phyloP scores from a whole-genome alignment of 2,888 invertebrate species.

The Agrotis ipsilon region DNA sequence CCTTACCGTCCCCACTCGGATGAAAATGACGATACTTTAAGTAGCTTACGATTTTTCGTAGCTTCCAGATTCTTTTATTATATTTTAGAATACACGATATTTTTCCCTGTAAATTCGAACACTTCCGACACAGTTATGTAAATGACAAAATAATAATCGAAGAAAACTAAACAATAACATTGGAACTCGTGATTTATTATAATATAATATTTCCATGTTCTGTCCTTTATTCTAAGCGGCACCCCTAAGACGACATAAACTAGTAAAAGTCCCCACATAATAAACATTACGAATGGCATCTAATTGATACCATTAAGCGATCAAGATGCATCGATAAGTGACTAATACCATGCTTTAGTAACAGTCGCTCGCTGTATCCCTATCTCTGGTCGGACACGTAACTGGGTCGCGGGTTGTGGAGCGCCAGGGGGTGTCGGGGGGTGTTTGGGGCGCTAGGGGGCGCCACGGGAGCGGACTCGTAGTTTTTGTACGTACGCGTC shows the following conservation, averaged over 20 bases:
- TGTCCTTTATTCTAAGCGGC: not conserved
- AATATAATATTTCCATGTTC: not conserved
- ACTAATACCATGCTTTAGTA: constrained; percentile 56
- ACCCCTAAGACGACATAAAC: constrained; percentile 11
- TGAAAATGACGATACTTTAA: constrained; percentile 11
- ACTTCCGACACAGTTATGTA: not conserved
- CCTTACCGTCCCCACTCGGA: not conserved
- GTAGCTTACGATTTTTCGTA: not conserved
- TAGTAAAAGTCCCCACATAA: constrained; percentile 43
- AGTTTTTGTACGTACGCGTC: constrained; percentile 85
- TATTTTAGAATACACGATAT: too few species aligned
- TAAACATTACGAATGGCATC: constrained; percentile 44
- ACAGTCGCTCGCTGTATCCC: constrained; percentile 61
- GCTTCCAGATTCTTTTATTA: not conserved
- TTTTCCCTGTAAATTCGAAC: not conserved
- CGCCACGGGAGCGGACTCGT: constrained; percentile 73
- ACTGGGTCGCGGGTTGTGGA: constrained; percentile 78
- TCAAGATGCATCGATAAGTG: constrained; percentile 61
- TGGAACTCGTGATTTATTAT: not conserved
- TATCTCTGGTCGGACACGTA: constrained; percentile 73
- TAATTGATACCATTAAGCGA: constrained; percentile 57
- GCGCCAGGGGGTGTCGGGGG: constrained; percentile 54
- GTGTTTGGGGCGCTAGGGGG: constrained; percentile 46
- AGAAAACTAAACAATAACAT: not conserved
- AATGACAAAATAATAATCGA: not conserved